Percentiles rank a stretch among this genome's conserved stretches.
phyloP scores from a whole-genome alignment of 1,140 invertebrate genomes.

The Leptinotarsa defecta region DNA sequence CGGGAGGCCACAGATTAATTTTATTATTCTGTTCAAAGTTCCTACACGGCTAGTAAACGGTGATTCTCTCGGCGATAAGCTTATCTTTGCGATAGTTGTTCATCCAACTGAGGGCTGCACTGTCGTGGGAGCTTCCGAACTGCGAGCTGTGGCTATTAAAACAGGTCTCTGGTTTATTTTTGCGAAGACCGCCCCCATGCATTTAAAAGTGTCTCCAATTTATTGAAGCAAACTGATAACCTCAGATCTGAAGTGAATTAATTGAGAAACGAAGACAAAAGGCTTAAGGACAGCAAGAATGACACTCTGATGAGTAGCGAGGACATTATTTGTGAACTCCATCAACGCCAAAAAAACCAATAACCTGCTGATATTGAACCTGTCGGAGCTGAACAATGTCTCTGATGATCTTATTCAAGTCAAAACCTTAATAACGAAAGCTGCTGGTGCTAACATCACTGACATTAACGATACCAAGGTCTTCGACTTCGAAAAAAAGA shows the following conservation, averaged over 20 bases:
- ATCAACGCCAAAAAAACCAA: background rate
- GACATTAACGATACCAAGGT: constrained; percentile 5
- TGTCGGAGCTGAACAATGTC: background rate
- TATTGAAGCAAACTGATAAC: background rate
- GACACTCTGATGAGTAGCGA: background rate
- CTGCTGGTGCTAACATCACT: background rate
- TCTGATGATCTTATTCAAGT: constrained; percentile 4
- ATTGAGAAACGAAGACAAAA: constrained; percentile 6
- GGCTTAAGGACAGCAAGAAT: background rate
- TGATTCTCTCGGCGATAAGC: background rate
- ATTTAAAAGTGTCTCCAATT: background rate
- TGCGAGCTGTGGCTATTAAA: background rate
- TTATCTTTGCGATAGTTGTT: background rate
- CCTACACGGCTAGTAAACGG: background rate
- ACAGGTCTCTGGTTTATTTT: constrained; percentile 5
- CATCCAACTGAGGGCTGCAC: background rate
- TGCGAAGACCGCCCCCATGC: background rate
- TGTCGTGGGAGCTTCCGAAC: background rate
- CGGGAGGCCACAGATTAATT: background rate
- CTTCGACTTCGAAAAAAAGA: background rate
- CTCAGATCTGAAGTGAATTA: background rate
- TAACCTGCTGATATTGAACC: background rate
- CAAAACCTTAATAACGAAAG: background rate
- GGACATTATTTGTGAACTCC: constrained; percentile 10
- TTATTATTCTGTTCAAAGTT: background rate